Evolutionary conservation across 2,888 invertebrate genomes (phyloP), one percentile per base, ranked within the genome.

Genomic region (Drosophila rellima): DNA sequence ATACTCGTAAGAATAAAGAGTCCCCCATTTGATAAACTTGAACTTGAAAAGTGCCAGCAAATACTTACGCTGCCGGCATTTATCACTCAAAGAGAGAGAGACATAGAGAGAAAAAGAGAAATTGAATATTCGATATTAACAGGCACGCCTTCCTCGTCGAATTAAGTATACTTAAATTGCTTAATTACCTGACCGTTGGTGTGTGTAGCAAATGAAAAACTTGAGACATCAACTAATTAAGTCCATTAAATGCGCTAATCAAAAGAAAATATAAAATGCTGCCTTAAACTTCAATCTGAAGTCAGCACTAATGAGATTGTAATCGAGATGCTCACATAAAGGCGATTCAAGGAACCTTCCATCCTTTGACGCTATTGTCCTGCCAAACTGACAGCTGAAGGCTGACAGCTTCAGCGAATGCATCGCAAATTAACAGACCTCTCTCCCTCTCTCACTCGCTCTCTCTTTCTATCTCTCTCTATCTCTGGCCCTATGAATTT

Each of bases 191-290:
- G 45, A 31, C 55, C 55, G 47, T 15, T 37, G 29, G n/a, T n/a
- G 26, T 42, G 15, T 42, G 35, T 31, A 35, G 63, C 44, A 68
- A 64, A 48, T 48, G 45, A 15, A 50, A 20, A 57, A 56, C 40
- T 33, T 37, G 44, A 68, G 59, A 52, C 45, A 29, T 42, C 33
- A 10, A 47, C 47, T 69, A 77, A 83, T 69, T 77, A 81, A 70
- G 65, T 69, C 71, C 67, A 81, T 81, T 74, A 81, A 78, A 70
- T 47, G 57, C 42, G 87, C 70, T 77, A 67, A 68, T 42, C n/a
- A 48, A 7, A 31, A 17, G 23, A 13, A 31, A 15, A 33, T 15
- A 31, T 42, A 51, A 40, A 48, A 45, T 8, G 50, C 54, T 39
- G 52, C 37, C 37, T 65, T 31, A n/a, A 42, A 47, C 59, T 31